These are phyloP conservation scores for Chondrosia reniformis DNA, from an alignment of 37 sponge, comb jelly and placozoan genomes.

Conservation along the genomic window DNA sequence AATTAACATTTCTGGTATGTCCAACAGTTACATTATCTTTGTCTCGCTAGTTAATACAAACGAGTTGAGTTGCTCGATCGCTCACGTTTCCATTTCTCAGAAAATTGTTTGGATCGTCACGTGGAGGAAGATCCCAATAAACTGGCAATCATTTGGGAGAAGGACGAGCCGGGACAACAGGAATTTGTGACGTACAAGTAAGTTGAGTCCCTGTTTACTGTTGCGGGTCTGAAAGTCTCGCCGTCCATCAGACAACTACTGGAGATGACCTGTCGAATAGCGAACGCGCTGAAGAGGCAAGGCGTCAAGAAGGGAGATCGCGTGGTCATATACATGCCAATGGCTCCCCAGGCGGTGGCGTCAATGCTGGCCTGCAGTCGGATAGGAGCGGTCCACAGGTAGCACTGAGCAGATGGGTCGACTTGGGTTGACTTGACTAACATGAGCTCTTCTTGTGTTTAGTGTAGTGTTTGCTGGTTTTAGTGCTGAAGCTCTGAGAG, in stretches of 20 bases:
- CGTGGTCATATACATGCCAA: constrained; percentile 94
- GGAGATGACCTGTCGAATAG: constrained; percentile 86
- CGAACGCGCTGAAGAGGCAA: constrained; percentile 80
- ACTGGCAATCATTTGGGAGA: constrained; percentile 90
- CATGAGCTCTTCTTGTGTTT: neutral
- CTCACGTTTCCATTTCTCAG: constrained; percentile 21
- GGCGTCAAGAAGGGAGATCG: constrained; percentile 87
- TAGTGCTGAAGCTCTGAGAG: constrained; percentile 86
- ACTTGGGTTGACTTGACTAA: too few relatives aligned
- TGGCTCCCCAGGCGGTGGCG: constrained; percentile 80
- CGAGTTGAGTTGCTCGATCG: neutral
- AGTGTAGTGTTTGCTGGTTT: constrained; percentile 97
- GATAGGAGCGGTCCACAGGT: constrained; percentile 91
- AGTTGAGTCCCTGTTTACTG: too few relatives aligned
- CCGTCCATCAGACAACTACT: constrained; percentile 55
- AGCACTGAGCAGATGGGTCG: neutral
- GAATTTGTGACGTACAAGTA: constrained; percentile 83
- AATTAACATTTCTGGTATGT: constrained; percentile 83
- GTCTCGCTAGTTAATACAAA: neutral
- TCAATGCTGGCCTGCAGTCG: constrained; percentile 95
- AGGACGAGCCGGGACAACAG: constrained; percentile 78
- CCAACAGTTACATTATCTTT: neutral
- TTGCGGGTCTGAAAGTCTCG: too few relatives aligned
- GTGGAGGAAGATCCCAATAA: constrained; percentile 56
- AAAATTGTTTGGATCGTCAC: constrained; percentile 87